Percentiles rank a stretch among this genome's conserved stretches.
Evolutionary conservation across 92 coral and sea anemone genomes (phyloP).

Genomic region (Galaxea fascicularis): DNA sequence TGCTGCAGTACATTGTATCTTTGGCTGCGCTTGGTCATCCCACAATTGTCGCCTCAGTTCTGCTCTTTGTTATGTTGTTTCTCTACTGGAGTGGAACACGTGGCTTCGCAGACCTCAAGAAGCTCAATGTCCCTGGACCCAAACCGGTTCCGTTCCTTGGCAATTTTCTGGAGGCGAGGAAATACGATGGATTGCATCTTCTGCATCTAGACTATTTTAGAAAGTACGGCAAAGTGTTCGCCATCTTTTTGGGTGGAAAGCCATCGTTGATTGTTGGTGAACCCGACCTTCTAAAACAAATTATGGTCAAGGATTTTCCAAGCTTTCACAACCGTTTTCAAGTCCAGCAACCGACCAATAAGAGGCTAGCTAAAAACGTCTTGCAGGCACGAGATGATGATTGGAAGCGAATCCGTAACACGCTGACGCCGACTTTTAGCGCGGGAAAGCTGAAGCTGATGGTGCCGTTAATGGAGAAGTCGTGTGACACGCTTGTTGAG

Average conservation of each 20-base stretch:
- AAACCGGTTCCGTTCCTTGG: conserved; percentile 71
- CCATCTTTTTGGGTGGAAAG: conserved; percentile 53
- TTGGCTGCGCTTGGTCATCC: neutral
- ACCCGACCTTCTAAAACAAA: conserved; percentile 74
- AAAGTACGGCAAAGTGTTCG: conserved; percentile 69
- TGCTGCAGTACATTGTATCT: conserved; percentile 2
- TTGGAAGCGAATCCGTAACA: conserved; percentile 72
- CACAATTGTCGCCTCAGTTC: neutral
- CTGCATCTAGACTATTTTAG: conserved; percentile 51
- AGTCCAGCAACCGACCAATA: neutral
- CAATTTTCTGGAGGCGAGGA: conserved; percentile 54
- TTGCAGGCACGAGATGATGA: conserved; percentile 31
- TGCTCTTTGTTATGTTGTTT: conserved; percentile 16
- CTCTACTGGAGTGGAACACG: conserved; percentile 63
- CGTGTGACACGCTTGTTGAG: conserved; percentile 55
- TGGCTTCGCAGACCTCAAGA: conserved; percentile 47
- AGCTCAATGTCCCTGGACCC: conserved; percentile 72
- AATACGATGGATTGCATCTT: conserved; percentile 60
- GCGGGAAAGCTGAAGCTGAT: conserved; percentile 69
- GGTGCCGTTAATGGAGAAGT: conserved; percentile 62
- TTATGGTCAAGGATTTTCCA: conserved; percentile 61
- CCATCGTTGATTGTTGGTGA: conserved; percentile 72
- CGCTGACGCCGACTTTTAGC: conserved; percentile 73
- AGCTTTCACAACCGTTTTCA: conserved; percentile 56
- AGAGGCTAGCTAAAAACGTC: conserved; percentile 14